Percentiles rank a stretch among this genome's conserved stretches.
Evolutionary conservation across 2,888 invertebrate genomes (phyloP).

Genomic region (Chorisops tibialis): DNA sequence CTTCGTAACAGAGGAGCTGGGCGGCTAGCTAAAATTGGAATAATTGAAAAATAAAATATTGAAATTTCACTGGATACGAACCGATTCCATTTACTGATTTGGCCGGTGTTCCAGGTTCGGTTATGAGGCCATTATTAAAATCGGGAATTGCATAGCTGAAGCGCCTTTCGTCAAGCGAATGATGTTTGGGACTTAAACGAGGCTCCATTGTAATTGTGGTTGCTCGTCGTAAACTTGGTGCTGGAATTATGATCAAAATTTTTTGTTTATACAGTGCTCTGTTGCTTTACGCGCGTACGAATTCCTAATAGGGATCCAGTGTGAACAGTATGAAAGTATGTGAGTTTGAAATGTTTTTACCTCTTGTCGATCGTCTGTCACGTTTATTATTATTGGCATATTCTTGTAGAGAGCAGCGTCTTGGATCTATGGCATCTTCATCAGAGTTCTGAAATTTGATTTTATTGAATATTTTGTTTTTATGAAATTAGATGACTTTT

Average conservation of each 20-base stretch:
- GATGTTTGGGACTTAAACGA: constrained; percentile 11
- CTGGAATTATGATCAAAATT: constrained; percentile 10
- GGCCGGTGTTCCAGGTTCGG: constrained; percentile 31
- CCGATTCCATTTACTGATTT: constrained; percentile 30
- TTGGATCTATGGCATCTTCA: constrained; percentile 44
- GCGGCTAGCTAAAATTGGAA: constrained; percentile 26
- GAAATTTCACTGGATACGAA: constrained; percentile 1
- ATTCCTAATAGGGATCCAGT: neutral
- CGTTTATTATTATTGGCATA: constrained; percentile 39
- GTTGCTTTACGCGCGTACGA: neutral
- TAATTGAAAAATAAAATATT: neutral
- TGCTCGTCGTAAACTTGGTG: constrained; percentile 22
- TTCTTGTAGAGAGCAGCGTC: constrained; percentile 49
- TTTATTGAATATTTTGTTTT: too few relatives aligned
- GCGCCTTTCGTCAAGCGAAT: constrained; percentile 24
- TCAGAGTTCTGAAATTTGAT: constrained; percentile 1
- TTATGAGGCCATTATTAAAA: constrained; percentile 15
- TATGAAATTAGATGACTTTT: too few relatives aligned
- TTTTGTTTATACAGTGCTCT: neutral
- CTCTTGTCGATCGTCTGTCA: constrained; percentile 40
- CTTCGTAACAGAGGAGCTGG: constrained; percentile 33
- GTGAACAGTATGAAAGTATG: neutral
- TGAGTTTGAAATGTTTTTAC: constrained; percentile 7
- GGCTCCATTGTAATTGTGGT: constrained; percentile 14
- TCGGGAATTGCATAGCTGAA: constrained; percentile 13